These are phyloP conservation scores for Mantis religiosa DNA, from an alignment of 2,888 invertebrate species.

Conservation along the genomic window DNA sequence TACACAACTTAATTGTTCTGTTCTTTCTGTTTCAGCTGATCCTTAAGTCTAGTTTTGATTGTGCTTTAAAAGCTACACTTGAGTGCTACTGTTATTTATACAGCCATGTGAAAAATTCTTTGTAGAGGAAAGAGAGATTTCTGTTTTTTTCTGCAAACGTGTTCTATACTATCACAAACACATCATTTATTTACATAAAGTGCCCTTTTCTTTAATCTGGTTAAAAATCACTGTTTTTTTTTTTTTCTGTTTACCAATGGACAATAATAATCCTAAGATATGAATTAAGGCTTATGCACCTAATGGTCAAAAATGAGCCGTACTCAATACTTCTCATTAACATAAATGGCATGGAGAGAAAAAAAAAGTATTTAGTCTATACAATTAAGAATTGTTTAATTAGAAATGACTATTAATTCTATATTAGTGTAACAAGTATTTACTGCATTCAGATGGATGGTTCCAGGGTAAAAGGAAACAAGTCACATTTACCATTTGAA, in stretches of 20 bases:
- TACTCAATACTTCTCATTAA: background rate
- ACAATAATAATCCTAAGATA: background rate
- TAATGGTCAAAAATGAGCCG: background rate
- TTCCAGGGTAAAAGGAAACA: too few relatives aligned
- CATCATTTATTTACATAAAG: background rate
- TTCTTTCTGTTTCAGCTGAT: too few relatives aligned
- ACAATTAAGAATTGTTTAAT: too few relatives aligned
- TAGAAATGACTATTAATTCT: too few relatives aligned
- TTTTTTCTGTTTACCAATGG: background rate
- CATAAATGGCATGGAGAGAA: background rate
- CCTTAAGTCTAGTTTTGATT: too few relatives aligned
- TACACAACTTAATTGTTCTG: too few relatives aligned
- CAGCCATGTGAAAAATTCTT: background rate
- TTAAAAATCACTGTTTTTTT: background rate
- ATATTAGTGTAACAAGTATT: too few relatives aligned
- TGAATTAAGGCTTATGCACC: background rate
- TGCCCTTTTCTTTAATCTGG: background rate
- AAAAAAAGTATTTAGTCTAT: background rate
- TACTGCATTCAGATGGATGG: too few relatives aligned
- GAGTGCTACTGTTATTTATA: too few relatives aligned
- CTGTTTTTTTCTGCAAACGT: background rate
- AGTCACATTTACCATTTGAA: too few relatives aligned
- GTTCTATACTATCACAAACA: background rate
- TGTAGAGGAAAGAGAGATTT: background rate
- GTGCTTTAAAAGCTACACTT: too few relatives aligned